Evolutionary conservation across 1,140 invertebrate species (phyloP), one percentile per base, ranked within the genome.

Genomic region (Euwallacea similis): DNA sequence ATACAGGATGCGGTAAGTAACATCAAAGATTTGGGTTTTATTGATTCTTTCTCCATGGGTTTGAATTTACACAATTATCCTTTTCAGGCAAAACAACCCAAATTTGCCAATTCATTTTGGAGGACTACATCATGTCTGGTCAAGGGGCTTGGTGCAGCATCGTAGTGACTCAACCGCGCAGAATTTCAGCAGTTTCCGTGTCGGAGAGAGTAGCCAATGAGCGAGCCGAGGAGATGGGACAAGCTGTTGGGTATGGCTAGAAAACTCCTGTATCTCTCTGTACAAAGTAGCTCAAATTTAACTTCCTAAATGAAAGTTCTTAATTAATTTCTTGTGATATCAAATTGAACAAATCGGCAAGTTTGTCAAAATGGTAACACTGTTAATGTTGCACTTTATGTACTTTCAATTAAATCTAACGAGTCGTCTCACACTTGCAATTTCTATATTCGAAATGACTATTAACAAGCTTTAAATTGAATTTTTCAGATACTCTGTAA

Each of bases 21-120:
- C 10, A 0, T 8, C 8, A 2, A 58, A 33, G 11, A 44, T 33
- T 33, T 6, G 16, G 46, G 6, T 50, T 50, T 50, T 47, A 6
- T 16, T 56, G 54, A 56, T 56, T 56, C 10, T 7, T 56, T 56
- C 54, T 2, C 2, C 16, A 56, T 21, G 2, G 1, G 16, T 56
- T 13, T 67, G 7, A 42, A 33, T n/a, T 72, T 66, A 65, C 16
- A n/a, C 15, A 55, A 6, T 58, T 53, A 44, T 60, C 53, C 16
- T 50, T 64, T 67, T 44, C 11, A 73, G 66, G 73, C 71, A 92
- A 92, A 83, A 92, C 90, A 0, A 92, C 90, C 0, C 87, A 94
- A 86, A 92, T 97, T 53, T 97, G 95, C 69, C 97, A 99, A 78
- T 98, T 95, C 80, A 97, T 99, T 76, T 81, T 99, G 58, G 97